A percentile compares a stretch with the other conserved stretches of the same genome.
phyloP scores from a whole-genome alignment of 2,113 vertebrate species.

The Spheniscus mendiculus region DNA sequence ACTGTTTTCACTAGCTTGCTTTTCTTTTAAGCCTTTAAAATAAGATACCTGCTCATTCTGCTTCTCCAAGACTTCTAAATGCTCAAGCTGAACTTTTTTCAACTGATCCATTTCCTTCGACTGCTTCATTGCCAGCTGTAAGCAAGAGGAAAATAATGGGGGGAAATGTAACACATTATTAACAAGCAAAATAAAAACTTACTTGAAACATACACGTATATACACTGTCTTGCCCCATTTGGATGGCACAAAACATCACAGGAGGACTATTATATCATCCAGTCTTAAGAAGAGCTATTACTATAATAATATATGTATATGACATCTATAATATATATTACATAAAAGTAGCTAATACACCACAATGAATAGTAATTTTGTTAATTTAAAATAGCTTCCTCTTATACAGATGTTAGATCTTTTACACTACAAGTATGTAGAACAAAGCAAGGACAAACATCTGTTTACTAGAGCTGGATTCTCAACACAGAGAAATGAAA shows the following conservation, averaged over 20 bases:
- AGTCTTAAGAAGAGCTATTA: not conserved
- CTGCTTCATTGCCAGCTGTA: conserved; percentile 95
- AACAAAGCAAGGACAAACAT: not conserved
- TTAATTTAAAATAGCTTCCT: not conserved
- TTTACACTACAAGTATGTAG: not conserved
- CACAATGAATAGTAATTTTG: not conserved
- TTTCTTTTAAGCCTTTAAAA: not conserved
- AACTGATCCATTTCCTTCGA: conserved; percentile 97
- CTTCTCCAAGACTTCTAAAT: conserved; percentile 95
- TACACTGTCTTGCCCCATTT: not conserved
- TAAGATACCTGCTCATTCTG: conserved; percentile 94
- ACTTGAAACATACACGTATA: not conserved
- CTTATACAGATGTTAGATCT: not conserved
- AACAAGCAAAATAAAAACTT: not conserved
- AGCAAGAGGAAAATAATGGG: not conserved
- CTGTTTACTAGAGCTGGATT: not conserved
- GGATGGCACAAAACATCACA: not conserved
- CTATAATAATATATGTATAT: not conserved
- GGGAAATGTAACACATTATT: not conserved
- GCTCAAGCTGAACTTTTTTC: conserved; percentile 93
- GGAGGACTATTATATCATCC: not conserved
- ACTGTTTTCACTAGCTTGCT: not conserved
- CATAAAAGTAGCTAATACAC: not conserved
- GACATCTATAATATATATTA: not conserved
- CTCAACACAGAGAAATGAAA: not conserved